Conservation (phyloP, 2,797 vertebrate genomes). For the Garrulus glandarius region DNA sequence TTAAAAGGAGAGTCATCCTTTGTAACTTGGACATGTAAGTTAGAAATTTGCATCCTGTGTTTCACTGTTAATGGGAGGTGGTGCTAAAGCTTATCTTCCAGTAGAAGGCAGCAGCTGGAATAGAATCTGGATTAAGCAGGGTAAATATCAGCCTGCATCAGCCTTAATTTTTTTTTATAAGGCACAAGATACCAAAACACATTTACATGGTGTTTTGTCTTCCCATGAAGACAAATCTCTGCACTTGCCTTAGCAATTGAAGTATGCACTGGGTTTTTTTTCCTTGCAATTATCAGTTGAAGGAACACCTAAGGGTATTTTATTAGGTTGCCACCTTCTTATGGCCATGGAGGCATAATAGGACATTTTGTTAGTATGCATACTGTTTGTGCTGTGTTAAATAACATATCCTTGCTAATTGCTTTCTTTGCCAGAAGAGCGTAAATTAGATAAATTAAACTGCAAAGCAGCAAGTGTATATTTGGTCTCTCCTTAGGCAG, state of each 20-base stretch:
- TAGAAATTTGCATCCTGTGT: background rate
- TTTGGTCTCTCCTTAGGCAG: background rate
- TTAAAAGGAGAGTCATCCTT: too few species aligned
- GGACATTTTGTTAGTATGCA: background rate
- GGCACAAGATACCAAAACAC: background rate
- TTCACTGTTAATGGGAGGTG: background rate
- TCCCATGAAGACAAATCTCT: background rate
- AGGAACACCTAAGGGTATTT: background rate
- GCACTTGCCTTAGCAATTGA: background rate
- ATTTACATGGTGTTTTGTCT: background rate
- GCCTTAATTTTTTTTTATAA: background rate
- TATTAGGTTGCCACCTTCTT: background rate
- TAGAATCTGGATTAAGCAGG: background rate
- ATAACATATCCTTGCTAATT: background rate
- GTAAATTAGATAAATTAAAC: background rate
- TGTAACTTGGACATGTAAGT: background rate
- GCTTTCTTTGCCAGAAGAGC: background rate
- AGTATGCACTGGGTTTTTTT: background rate
- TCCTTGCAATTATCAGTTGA: rapidly evolving
- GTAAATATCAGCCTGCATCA: background rate
- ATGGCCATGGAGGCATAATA: background rate
- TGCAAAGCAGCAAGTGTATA: background rate
- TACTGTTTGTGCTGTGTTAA: background rate
- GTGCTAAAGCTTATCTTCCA: background rate
- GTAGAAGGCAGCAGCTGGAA: background rate